phyloP scores from a whole-genome alignment of 2,113 vertebrate species.

The Sorex fumeus region DNA sequence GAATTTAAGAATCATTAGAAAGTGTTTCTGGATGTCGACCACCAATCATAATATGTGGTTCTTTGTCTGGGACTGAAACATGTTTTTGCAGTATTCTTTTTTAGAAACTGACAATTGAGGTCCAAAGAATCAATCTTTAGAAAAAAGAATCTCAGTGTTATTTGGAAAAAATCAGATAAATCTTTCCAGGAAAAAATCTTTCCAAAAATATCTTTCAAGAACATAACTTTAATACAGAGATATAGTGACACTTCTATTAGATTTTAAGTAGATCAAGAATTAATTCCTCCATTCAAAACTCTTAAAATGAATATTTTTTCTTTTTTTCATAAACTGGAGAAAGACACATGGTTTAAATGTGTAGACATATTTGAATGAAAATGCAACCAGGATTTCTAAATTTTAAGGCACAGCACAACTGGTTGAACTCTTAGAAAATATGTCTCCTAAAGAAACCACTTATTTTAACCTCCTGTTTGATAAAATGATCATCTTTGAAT shows the following conservation, averaged over 20 bases:
- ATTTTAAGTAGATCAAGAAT: conserved; percentile 57
- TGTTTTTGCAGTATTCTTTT: conserved; percentile 23
- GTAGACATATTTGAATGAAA: conserved; percentile 71
- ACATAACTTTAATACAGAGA: not conserved
- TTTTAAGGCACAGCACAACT: conserved; percentile 47
- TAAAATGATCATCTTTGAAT: conserved; percentile 68
- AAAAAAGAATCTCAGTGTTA: conserved; percentile 43
- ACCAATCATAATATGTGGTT: not conserved
- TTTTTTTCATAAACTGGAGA: conserved; percentile 32
- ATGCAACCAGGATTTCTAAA: conserved; percentile 58
- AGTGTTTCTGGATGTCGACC: not conserved
- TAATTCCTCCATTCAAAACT: conserved; percentile 12
- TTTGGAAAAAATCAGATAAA: conserved; percentile 32
- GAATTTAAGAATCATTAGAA: not conserved
- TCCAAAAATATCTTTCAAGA: too few relatives aligned
- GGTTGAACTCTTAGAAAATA: conserved; percentile 39
- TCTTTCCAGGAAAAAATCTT: conserved; percentile 35
- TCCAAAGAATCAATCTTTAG: not conserved
- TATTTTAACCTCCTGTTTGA: conserved; percentile 44
- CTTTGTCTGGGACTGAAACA: not conserved
- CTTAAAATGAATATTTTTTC: conserved; percentile 60
- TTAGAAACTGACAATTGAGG: conserved; percentile 7
- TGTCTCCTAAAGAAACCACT: conserved; percentile 49
- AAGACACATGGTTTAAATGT: conserved; percentile 53
- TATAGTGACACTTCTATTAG: conserved; percentile 31